phyloP scores from a whole-genome alignment of 35 echinoderm and acorn worm genomes.

The Diadema setosum region DNA sequence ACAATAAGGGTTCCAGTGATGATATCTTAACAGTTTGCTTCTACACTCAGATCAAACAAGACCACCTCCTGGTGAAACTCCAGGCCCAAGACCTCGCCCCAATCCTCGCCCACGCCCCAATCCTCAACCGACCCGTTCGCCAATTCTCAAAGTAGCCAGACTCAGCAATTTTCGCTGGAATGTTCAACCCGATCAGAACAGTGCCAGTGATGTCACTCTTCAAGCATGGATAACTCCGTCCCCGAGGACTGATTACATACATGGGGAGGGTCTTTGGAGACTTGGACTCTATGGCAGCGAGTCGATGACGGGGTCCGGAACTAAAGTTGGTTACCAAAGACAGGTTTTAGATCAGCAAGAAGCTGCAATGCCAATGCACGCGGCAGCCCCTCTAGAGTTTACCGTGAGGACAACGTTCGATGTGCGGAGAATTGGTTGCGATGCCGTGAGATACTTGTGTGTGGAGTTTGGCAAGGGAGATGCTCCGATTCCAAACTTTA shows the following conservation, averaged over 20 bases:
- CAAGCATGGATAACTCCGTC: background rate
- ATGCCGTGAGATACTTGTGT: conserved; percentile 58
- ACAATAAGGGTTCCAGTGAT: too few relatives aligned
- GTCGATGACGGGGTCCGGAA: conserved; percentile 35
- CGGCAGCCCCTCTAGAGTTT: conserved; percentile 47
- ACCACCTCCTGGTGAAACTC: background rate
- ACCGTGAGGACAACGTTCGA: conserved; percentile 29
- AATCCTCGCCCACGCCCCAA: background rate
- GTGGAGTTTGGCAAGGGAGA: conserved; percentile 74
- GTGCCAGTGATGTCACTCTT: background rate
- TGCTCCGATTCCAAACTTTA: conserved; percentile 39
- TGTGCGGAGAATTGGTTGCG: conserved; percentile 56
- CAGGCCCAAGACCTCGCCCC: background rate
- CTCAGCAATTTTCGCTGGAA: background rate
- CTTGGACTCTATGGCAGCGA: conserved; percentile 68
- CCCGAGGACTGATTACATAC: conserved; percentile 2
- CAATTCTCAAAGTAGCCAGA: background rate
- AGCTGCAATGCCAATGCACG: conserved; percentile 20
- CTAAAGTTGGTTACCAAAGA: background rate
- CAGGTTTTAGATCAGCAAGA: conserved; percentile 42
- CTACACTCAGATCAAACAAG: background rate
- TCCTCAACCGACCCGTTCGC: background rate
- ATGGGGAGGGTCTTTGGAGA: conserved; percentile 67
- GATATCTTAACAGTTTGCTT: too few relatives aligned
- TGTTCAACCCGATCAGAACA: background rate